Base-by-base conservation (phyloP, 1,140 invertebrate genomes). In the Araneus ventricosus region DNA sequence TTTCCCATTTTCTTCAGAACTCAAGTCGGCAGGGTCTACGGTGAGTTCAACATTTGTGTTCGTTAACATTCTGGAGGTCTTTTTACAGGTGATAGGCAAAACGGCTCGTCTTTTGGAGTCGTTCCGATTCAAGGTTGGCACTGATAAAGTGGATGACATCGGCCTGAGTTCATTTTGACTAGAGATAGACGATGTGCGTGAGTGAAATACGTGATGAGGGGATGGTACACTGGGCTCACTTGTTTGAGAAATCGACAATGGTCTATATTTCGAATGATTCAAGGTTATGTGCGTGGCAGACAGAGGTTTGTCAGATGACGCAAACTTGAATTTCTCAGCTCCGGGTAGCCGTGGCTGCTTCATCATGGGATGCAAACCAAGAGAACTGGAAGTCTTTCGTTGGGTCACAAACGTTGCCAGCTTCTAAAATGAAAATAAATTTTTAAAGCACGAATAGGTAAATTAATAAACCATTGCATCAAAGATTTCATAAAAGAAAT, bases 301-400 rank as follows among this genome's bases (percentile, higher is more conserved):
- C 27, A 84, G 24, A 52, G 59, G 57, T 59, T 88, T 80, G 27
- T 82, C 86, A 4, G 85, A 80, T 22, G 63, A 39, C 3, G 92
- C 24, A 52, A 93, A 93, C 59, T 82, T 93, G 86, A 93, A 93
- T 52, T 93, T 93, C 34, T 93, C 92, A 6, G 92, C 27, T 27
- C 92, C 92, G 2, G 92, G 92, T 34, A 93, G 45, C 39, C 92
- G 63, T 34, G 92, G 92, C 34, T 93, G 84, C 75, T 93, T 93
- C 92, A 93, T 93, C 20, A 57, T 92, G 75, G 89, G 14, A 59
- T 90, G 45, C 0, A 80, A 84, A 63, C 34, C 34, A 63, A 61
- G 30, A 20, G 52, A 2, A 22, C 7, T 84, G 59, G 37, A 20
- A 10, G 45, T 10, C 37, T 80, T 52, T 39, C 61, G 17, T 90